Evolutionary conservation across 2,888 invertebrate genomes (phyloP).

Genomic region (Callosobruchus maculatus): DNA sequence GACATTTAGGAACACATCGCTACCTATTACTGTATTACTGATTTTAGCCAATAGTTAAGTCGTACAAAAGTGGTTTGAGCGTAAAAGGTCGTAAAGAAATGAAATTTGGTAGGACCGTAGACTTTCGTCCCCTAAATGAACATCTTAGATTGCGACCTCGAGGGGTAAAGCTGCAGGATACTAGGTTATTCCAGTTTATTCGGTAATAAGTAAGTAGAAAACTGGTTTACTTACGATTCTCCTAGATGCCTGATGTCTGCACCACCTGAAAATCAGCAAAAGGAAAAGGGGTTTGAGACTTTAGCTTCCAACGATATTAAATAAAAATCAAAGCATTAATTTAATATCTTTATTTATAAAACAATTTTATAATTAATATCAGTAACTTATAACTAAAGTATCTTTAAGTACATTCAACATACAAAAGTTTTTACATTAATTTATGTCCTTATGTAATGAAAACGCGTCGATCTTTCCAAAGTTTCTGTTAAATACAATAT

Average conservation of each 20-base stretch:
- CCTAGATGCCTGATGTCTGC: conserved; percentile 29
- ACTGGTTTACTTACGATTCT: conserved; percentile 42
- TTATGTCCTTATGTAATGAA: conserved; percentile 1
- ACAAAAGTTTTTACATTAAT: conserved; percentile 39
- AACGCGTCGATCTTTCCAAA: background rate
- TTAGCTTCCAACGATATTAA: background rate
- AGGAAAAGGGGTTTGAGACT: background rate
- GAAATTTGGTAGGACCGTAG: too few relatives aligned
- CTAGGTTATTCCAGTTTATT: background rate
- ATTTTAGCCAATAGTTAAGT: too few relatives aligned
- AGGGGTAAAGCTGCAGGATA: too few relatives aligned
- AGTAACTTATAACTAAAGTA: conserved; percentile 41
- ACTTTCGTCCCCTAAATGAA: too few relatives aligned
- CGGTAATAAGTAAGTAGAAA: background rate
- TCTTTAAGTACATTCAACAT: conserved; percentile 44
- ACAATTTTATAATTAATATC: conserved; percentile 43
- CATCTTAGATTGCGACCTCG: too few relatives aligned
- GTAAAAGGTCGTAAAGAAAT: too few relatives aligned
- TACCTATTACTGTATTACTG: too few relatives aligned
- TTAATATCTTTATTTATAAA: conserved; percentile 45
- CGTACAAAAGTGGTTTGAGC: too few relatives aligned
- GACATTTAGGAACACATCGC: too few relatives aligned
- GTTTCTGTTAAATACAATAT: background rate
- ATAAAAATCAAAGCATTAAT: background rate
- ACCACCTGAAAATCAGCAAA: conserved; percentile 1